A percentile compares a stretch with the other conserved stretches of the same genome.
Evolutionary conservation across 2,888 invertebrate species (phyloP).

Genomic region (Micropterix aruncella): DNA sequence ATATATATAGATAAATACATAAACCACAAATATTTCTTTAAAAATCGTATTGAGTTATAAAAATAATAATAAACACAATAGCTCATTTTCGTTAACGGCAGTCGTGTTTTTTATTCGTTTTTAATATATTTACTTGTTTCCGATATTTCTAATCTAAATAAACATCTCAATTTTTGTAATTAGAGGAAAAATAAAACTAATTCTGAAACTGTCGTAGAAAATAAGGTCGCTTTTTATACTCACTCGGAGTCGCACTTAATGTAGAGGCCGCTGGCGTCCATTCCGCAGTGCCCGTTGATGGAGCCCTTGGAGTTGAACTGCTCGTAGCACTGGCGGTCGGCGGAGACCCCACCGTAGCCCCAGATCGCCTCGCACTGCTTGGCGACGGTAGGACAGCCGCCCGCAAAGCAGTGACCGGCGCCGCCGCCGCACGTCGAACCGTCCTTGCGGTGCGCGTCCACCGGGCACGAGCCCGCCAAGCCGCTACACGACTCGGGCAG

Average conservation of each 20-base stretch:
- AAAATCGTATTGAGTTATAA: no score
- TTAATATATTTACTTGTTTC: no score
- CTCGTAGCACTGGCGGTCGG: conserved; percentile 81
- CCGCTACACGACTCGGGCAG: conserved; percentile 91
- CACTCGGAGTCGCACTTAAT: conserved; percentile 79
- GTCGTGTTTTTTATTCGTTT: no score
- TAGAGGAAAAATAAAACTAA: no score
- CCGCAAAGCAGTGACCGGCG: conserved; percentile 80
- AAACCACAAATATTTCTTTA: no score
- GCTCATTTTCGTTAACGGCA: no score
- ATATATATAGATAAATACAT: no score
- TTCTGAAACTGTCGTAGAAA: no score
- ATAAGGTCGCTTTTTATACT: no score
- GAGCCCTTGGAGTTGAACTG: conserved; percentile 93
- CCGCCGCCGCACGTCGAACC: conserved; percentile 70
- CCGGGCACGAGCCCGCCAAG: conserved; percentile 75
- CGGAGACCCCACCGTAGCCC: conserved; percentile 76
- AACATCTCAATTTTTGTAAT: no score
- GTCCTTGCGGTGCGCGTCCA: conserved; percentile 83
- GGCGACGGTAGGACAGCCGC: conserved; percentile 77
- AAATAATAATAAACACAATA: no score
- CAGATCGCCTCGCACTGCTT: conserved; percentile 87
- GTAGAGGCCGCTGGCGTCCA: conserved; percentile 56
- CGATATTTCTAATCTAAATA: no score
- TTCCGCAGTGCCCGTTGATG: conserved; percentile 92